A percentile compares a stretch with the other conserved stretches of the same genome.
These are phyloP conservation scores for Rotaria macrura DNA, from an alignment of 2,888 invertebrate genomes.

Conservation along the genomic window DNA sequence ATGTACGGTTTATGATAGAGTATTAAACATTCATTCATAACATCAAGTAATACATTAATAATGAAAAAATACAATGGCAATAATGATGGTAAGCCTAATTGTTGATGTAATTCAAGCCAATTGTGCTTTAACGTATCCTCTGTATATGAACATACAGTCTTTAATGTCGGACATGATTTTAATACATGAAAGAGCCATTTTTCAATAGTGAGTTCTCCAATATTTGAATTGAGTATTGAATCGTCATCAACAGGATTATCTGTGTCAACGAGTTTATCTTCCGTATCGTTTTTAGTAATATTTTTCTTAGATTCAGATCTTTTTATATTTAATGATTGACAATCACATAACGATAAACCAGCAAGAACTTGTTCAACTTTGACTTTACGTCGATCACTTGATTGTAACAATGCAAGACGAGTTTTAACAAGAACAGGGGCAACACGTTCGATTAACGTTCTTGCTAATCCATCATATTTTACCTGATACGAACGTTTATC, in stretches of 20 bases:
- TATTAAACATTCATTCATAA: not conserved
- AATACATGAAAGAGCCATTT: not conserved
- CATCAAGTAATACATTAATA: conserved; percentile 10
- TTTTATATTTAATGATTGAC: not conserved
- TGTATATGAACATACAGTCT: not conserved
- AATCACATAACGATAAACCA: not conserved
- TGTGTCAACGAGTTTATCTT: not conserved
- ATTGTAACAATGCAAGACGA: conserved; percentile 3
- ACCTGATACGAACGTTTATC: conserved; percentile 21
- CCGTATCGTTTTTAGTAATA: not conserved
- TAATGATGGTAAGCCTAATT: conserved; percentile 4
- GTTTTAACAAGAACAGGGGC: not conserved
- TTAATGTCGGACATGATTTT: not conserved
- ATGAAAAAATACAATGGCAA: conserved; percentile 12
- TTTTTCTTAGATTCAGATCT: not conserved
- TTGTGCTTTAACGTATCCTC: not conserved
- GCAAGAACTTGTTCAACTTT: not conserved
- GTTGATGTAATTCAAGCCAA: conserved; percentile 11
- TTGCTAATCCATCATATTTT: conserved; percentile 9
- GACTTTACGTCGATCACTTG: not conserved
- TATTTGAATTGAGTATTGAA: not conserved
- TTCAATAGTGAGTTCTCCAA: not conserved
- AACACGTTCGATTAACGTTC: not conserved
- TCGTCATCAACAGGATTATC: not conserved
- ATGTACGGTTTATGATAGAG: not conserved